These are phyloP conservation scores for Callimorpha dominula DNA, from an alignment of 2,888 invertebrate species.

Conservation along the genomic window DNA sequence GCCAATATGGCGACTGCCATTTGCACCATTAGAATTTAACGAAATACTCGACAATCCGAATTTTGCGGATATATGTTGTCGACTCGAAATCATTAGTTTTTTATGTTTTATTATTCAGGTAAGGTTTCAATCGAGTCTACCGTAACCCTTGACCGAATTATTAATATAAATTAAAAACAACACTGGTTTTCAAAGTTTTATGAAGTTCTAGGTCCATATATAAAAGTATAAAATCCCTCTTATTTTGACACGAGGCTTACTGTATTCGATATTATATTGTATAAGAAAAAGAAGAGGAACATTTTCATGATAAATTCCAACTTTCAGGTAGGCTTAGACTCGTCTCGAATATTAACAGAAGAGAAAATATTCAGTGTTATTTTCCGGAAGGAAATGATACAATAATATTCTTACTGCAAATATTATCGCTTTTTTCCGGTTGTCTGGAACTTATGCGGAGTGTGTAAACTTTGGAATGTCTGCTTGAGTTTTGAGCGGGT, in stretches of 20 bases:
- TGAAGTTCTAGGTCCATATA: neutral
- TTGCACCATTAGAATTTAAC: no score
- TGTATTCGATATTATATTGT: no score
- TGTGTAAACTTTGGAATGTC: neutral
- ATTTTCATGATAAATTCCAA: neutral
- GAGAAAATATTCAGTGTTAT: neutral
- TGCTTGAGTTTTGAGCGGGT: neutral
- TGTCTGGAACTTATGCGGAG: neutral
- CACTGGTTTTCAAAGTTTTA: neutral
- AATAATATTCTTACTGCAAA: conserved; percentile 4
- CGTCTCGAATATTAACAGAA: neutral
- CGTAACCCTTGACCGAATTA: no score
- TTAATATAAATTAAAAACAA: no score
- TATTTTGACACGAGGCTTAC: neutral
- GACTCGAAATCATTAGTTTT: no score
- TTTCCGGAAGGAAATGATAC: neutral
- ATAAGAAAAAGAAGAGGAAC: neutral
- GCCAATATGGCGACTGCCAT: no score
- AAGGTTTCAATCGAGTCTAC: no score
- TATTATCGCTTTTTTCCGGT: conserved; percentile 10
- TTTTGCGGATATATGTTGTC: no score
- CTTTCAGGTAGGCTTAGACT: neutral
- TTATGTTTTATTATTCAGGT: no score
- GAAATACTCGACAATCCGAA: no score
- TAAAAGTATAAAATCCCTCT: neutral